These are phyloP conservation scores for Magallana gigas DNA, from an alignment of 1,140 invertebrate species.

Conservation along the genomic window DNA sequence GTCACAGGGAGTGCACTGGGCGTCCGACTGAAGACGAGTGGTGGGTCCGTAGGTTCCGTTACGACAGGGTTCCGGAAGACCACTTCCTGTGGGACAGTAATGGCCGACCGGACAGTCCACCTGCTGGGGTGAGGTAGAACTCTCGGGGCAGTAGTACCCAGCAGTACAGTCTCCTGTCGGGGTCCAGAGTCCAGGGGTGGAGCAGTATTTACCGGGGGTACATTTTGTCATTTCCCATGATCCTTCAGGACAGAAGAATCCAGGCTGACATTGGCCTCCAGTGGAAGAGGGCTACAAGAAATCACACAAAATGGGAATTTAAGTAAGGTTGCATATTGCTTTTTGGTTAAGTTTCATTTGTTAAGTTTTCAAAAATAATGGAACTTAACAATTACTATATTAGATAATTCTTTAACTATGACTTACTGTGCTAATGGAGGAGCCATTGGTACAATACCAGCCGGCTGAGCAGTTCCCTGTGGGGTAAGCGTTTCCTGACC, in stretches of 20 bases:
- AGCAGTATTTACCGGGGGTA: constrained; percentile 75
- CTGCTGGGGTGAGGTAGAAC: constrained; percentile 64
- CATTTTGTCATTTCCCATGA: constrained; percentile 67
- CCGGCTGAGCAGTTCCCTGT: constrained; percentile 73
- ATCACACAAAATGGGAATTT: neutral
- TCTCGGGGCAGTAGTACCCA: constrained; percentile 74
- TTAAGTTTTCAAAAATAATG: too few relatives aligned
- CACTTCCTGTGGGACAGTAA: constrained; percentile 72
- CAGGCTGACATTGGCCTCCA: constrained; percentile 73
- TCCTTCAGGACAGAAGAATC: constrained; percentile 74
- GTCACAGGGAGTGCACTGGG: constrained; percentile 72
- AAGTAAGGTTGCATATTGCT: too few relatives aligned
- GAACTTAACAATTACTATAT: too few relatives aligned
- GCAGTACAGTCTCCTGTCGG: constrained; percentile 70
- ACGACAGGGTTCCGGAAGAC: constrained; percentile 70
- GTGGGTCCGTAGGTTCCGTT: constrained; percentile 73
- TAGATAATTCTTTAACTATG: too few relatives aligned
- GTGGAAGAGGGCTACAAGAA: constrained; percentile 62
- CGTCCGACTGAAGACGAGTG: constrained; percentile 57
- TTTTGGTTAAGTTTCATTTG: too few relatives aligned
- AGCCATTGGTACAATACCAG: constrained; percentile 76
- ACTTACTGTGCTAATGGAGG: constrained; percentile 66
- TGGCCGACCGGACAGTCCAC: constrained; percentile 73
- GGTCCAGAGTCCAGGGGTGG: constrained; percentile 62
- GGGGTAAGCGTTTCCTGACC: constrained; percentile 70